Evolutionary conservation across 2,113 vertebrate genomes (phyloP).

Genomic region (Podarcis muralis): DNA sequence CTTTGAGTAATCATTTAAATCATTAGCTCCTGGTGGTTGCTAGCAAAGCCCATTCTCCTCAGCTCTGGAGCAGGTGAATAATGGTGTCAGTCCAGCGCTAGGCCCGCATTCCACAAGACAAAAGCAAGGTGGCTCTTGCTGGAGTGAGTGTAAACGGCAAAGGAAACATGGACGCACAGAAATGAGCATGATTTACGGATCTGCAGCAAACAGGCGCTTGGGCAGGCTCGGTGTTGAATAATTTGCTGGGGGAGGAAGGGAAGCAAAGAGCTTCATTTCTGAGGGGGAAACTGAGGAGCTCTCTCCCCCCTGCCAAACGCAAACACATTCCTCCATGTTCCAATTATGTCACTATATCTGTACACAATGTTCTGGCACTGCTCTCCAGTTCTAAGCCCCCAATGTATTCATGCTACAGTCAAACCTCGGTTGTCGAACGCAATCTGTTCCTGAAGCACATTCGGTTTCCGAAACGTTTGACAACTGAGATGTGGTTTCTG

Average conservation of each 20-base stretch:
- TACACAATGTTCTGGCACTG: no score
- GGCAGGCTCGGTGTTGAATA: not conserved
- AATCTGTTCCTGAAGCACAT: no score
- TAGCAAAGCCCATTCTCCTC: not conserved
- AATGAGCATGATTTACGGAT: constrained; percentile 13
- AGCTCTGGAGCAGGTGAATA: accelerated
- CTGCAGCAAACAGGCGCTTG: not conserved
- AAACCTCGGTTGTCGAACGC: no score
- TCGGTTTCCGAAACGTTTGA: no score
- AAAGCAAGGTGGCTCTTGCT: accelerated
- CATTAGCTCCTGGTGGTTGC: not conserved
- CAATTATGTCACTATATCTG: not conserved
- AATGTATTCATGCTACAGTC: not conserved
- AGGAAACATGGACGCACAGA: not conserved
- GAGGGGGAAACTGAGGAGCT: not conserved
- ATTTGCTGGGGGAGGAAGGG: not conserved
- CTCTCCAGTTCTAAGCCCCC: not conserved
- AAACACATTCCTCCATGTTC: not conserved
- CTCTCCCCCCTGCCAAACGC: not conserved
- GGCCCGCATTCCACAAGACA: not conserved
- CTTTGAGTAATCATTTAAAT: not conserved
- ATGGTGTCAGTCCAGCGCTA: accelerated
- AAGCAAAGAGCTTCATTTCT: not conserved
- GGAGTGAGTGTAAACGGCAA: not conserved
- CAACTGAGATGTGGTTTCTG: no score